Evolutionary conservation across 2,888 invertebrate species (phyloP), one percentile per base, ranked within the genome.

Genomic region (Pseudeuparius sepicola): DNA sequence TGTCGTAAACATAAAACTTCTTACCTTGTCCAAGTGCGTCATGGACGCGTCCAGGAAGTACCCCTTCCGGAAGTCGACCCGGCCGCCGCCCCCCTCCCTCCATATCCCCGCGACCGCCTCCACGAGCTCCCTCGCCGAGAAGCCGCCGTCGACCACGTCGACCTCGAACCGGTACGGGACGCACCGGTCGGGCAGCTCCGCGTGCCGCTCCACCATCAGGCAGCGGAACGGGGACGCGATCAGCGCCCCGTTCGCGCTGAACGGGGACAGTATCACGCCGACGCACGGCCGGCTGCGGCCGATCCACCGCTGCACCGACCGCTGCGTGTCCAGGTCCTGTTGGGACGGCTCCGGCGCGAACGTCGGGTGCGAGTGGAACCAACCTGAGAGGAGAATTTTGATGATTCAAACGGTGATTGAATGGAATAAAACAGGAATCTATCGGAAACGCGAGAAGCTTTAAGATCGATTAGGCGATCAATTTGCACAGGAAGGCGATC

Each of bases 291-390:
- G 60, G 41, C 54, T 57, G 51, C 64, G 64, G 37, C 71, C 63
- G 36, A 70, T 66, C 58, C 66, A 66, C 24, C 65, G 58, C 58
- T 77, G 75, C 49, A 74, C 67, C 35, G 68, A 67, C 17, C 66
- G 62, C 60, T 82, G 82, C 20, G 78, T 72, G 49, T 66, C 66
- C 42, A 83, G 65, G 61, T 83, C 83, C 47, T 70, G 70, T 11
- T 70, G 64, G 0, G 82, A 82, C 1, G 84, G 84, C 52, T 75
- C 68, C 1, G 78, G 70, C 3, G 73, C 67, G 63, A 82, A 83
- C 14, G 65, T 61, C 2, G 83, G 82, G 65, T 83, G 83, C 15
- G 82, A 81, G 66, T 83, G 83, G 61, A 80, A 82, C 84, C 84
- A 83, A 14, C 78, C 82, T 37, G 75, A 66, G 34, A 42, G 28